A percentile compares a stretch with the other conserved stretches of the same genome.
These are phyloP conservation scores for Drosophila nr. perissopoda DNA, from an alignment of 2,888 invertebrate species.

Conservation along the genomic window DNA sequence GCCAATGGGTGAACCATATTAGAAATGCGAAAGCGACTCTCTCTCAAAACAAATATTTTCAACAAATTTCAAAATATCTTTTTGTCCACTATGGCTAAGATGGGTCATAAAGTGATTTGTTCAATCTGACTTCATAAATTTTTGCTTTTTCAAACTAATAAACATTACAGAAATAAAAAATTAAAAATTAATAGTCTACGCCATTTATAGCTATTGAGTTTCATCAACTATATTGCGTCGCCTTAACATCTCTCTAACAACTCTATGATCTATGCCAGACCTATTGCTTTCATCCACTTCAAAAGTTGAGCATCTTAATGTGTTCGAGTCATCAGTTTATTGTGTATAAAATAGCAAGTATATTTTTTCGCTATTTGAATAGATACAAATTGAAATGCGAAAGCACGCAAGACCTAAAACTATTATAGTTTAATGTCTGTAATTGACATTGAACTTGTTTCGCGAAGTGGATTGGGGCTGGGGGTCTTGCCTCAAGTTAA, in stretches of 20 bases:
- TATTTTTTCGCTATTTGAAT: neutral
- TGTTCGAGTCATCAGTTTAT: neutral
- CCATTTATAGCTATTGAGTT: neutral
- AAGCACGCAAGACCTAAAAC: neutral
- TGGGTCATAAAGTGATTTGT: neutral
- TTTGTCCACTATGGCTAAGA: neutral
- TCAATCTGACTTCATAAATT: neutral
- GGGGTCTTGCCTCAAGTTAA: neutral
- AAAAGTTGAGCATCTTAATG: neutral
- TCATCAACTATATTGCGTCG: neutral
- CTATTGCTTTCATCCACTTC: neutral
- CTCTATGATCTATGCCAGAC: neutral
- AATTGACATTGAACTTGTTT: neutral
- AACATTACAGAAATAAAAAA: neutral
- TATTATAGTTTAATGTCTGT: neutral
- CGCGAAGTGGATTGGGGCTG: neutral
- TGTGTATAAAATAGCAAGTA: neutral
- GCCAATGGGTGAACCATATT: conserved; percentile 75
- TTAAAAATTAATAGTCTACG: neutral
- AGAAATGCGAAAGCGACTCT: neutral
- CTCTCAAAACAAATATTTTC: neutral
- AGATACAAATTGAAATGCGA: no score
- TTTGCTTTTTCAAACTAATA: neutral
- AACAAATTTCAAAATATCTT: neutral
- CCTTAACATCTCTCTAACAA: no score